A percentile compares a stretch with the other conserved stretches of the same genome.
Evolutionary conservation across 1,140 invertebrate genomes (phyloP).

Genomic region (Wiebesia pumilae): DNA sequence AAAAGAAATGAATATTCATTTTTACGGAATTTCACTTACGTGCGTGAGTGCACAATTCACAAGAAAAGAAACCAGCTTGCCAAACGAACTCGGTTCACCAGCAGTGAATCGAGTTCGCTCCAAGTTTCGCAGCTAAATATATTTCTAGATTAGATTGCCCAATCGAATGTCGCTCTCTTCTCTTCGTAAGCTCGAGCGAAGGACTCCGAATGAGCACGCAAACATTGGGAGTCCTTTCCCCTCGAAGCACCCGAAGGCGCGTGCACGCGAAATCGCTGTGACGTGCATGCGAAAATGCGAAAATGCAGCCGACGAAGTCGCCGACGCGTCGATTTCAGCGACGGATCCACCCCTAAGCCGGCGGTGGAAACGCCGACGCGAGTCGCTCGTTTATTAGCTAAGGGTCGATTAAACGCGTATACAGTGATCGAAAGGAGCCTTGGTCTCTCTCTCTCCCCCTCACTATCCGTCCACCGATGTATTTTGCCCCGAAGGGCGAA

Average conservation of each 20-base stretch:
- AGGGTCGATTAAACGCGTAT: constrained; percentile 56
- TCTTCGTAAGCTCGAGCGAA: background rate
- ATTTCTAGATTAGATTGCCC: background rate
- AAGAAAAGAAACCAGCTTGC: background rate
- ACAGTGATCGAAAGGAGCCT: constrained; percentile 50
- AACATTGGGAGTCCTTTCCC: background rate
- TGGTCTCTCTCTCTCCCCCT: background rate
- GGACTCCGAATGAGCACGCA: background rate
- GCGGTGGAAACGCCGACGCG: background rate
- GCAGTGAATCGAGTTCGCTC: background rate
- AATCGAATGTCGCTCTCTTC: background rate
- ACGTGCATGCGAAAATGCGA: background rate
- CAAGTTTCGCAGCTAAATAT: background rate
- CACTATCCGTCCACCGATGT: background rate
- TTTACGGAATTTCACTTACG: too few relatives aligned
- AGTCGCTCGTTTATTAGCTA: constrained; percentile 54
- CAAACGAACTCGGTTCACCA: background rate
- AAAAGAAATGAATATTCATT: too few relatives aligned
- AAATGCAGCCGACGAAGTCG: constrained; percentile 32
- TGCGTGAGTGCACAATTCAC: too few relatives aligned
- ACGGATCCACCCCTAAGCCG: background rate
- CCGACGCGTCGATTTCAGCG: constrained; percentile 39
- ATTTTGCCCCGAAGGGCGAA: constrained; percentile 58
- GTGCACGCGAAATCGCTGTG: background rate
- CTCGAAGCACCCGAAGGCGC: background rate